Conservation (phyloP, 2,888 invertebrate species). For the Melieria crassipennis region DNA sequence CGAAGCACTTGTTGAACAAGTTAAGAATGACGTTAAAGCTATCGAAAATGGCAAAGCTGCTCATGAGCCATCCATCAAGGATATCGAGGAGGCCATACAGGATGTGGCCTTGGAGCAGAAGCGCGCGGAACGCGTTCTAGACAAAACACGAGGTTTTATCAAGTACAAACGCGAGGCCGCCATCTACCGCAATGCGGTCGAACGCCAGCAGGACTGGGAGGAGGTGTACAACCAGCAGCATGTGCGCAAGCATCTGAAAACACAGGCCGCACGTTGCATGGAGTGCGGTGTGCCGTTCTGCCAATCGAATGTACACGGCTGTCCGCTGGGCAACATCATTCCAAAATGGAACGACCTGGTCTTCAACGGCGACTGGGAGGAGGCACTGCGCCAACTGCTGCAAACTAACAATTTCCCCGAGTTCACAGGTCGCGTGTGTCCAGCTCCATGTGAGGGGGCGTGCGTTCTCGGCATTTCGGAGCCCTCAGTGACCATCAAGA, state of each 20-base stretch:
- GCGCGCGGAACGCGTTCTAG: constrained; percentile 82
- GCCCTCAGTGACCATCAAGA: constrained; percentile 98
- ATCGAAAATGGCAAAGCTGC: constrained; percentile 62
- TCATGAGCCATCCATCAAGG: constrained; percentile 70
- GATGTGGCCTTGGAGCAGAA: constrained; percentile 82
- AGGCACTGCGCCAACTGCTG: constrained; percentile 89
- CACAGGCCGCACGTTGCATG: constrained; percentile 97
- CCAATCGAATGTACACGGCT: constrained; percentile 90
- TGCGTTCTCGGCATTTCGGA: constrained; percentile 96
- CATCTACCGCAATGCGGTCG: constrained; percentile 85
- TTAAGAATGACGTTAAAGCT: constrained; percentile 50
- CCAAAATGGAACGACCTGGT: constrained; percentile 99
- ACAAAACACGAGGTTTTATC: constrained; percentile 91
- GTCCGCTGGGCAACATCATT: constrained; percentile 97
- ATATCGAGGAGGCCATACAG: constrained; percentile 89
- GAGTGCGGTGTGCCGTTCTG: constrained; percentile 99
- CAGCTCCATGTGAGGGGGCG: constrained; percentile 98
- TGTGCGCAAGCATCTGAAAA: constrained; percentile 87
- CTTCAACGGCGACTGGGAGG: constrained; percentile 93
- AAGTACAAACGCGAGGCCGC: constrained; percentile 92
- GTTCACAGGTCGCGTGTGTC: constrained; percentile 92
- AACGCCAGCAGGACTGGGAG: constrained; percentile 93
- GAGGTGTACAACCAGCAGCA: constrained; percentile 92
- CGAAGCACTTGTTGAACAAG: constrained; percentile 56
- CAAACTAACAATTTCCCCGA: constrained; percentile 99